Base-by-base conservation (phyloP, 2,888 invertebrate genomes). In the Deilephila porcellus region DNA sequence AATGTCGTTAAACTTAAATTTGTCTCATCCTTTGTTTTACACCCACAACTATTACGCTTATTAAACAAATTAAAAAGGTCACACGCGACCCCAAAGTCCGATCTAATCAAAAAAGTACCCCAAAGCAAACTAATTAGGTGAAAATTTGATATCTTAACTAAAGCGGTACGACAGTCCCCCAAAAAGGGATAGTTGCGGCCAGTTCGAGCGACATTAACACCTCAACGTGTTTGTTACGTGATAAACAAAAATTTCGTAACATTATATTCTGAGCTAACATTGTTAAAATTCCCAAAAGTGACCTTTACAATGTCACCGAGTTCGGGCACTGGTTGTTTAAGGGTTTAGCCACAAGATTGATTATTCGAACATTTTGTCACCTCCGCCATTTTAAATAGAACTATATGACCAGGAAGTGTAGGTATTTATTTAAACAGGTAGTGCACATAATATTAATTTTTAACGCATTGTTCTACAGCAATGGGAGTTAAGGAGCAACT, bases 261-360 rank as follows among this genome's bases (percentile, higher is more conserved):
- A 63, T 63, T 67, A 60, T 60, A 64, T 62, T 32, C 70, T 52
- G n/a, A 52, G 45, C 56, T 67, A 75, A 70, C 56, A 53, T 17
- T 71, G 53, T 60, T 20, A 75, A 60, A 70, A 70, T 60, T 73
- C 70, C 34, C 29, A 17, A 73, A 70, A 70, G 37, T 17, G 45
- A 73, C 71, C 76, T 81, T 80, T 79, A 79, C 81, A 80, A 79
- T 79, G 77, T 79, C 79, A 76, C 76, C 25, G 60, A 53, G 29
- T 73, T 53, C 29, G 52, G 67, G 45, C 67, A 52, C 17, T 25
- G 52, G 14, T 19, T 67, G 37, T 14, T 4, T 67, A 45, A 67
- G 67, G 67, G 25, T 67, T 25, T 67, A 25, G 67, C 6, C 52
- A 67, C 17, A 52, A 45, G 45, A 67, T 17, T 17, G 52, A 52